Percentiles rank a stretch among this genome's conserved stretches.
Conservation (phyloP, 2,113 vertebrate species). For the Cottus gobio region DNA sequence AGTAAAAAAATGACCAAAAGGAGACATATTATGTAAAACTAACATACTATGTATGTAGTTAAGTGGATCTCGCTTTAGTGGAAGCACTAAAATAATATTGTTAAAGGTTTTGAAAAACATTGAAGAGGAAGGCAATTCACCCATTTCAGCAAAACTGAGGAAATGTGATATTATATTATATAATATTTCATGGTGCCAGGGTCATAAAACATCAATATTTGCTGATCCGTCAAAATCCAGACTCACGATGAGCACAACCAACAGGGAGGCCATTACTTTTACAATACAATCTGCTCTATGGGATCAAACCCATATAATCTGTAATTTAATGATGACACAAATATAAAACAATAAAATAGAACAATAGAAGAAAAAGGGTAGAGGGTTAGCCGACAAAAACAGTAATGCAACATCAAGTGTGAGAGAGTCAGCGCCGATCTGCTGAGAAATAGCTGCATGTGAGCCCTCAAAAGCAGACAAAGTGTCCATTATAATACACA, state of each 20-base stretch:
- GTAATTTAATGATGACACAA: neutral
- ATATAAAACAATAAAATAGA: too few species aligned
- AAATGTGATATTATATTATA: constrained; percentile 8
- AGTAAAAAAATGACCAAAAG: constrained; percentile 12
- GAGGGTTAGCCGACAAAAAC: too few species aligned
- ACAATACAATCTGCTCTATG: neutral
- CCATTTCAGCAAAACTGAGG: constrained; percentile 1
- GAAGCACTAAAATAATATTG: neutral
- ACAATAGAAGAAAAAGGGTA: too few species aligned
- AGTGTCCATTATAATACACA: constrained; percentile 3
- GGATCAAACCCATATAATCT: neutral
- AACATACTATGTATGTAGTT: neutral
- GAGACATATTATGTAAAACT: neutral
- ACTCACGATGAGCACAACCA: constrained; percentile 29
- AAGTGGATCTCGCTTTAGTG: neutral
- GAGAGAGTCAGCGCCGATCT: too few species aligned
- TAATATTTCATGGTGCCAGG: neutral
- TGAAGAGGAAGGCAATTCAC: neutral
- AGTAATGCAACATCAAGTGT: too few species aligned
- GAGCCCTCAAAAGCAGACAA: constrained; percentile 16
- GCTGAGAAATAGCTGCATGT: constrained; percentile 12
- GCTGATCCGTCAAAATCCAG: constrained; percentile 35
- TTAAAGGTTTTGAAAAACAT: neutral
- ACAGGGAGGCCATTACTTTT: constrained; percentile 9
- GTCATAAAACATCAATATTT: constrained; percentile 25